Evolutionary conservation across 2,888 invertebrate species (phyloP).

Genomic region (Patella caerulea): DNA sequence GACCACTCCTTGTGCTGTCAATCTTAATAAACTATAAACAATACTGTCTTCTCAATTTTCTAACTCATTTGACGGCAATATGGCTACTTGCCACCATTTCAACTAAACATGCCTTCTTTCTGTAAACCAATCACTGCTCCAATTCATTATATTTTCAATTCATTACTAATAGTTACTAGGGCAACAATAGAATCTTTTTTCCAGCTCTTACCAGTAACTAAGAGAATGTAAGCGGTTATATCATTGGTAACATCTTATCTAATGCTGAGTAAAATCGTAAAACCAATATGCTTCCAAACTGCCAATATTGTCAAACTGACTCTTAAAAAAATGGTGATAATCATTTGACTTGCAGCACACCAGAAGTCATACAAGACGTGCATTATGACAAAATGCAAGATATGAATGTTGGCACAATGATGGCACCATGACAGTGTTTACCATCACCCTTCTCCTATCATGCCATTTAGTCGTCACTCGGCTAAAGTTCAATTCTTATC

Average conservation of each 20-base stretch:
- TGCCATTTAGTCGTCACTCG: too few species aligned
- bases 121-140: background rate
- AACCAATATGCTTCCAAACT: background rate
- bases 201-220: background rate
- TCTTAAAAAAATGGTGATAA: too few species aligned
- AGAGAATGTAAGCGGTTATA: background rate
- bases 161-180: background rate
- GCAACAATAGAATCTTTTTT: background rate
- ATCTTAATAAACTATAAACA: background rate
- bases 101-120: constrained; percentile 1
- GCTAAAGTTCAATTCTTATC: too few species aligned
- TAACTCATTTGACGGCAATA: constrained; percentile 6
- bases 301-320: too few species aligned
- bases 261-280: background rate
- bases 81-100: constrained; percentile 1
- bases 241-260: background rate
- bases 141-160: constrained; percentile 14
- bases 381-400: too few species aligned
- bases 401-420: too few species aligned
- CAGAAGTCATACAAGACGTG: too few species aligned
- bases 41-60: constrained; percentile 14
- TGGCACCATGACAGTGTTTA: too few species aligned
- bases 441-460: too few species aligned
- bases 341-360: too few species aligned
- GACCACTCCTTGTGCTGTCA: too few species aligned